Evolutionary conservation across 1,140 invertebrate genomes (phyloP), one percentile per base, ranked within the genome.

Genomic region (Aphis craccivora): DNA sequence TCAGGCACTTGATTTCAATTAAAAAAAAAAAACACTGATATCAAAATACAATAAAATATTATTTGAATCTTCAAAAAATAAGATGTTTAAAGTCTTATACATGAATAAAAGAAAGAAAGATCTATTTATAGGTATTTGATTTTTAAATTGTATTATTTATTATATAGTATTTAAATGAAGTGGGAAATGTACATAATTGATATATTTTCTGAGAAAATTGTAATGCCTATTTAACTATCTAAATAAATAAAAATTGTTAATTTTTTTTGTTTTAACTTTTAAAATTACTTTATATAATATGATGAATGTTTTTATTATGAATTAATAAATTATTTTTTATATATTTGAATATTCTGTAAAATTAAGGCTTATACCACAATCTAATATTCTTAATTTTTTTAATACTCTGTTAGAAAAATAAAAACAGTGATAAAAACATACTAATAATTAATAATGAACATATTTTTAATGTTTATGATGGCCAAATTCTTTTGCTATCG

Each of bases 1-100:
- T 43, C 53, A 90, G 89, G 37, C 37, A 90, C 30, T 90, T 90
- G 55, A 40, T 90, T 90, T 67, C 55, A n/a, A 22, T 45, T 60
- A 60, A 90, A 89, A 89, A 67, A 53, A 87, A 89, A 67, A n/a
- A 18, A 30, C 25, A 43, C 88, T 60, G 53, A 90, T 40, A 18
- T 88, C 43, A 90, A n/a, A 14, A 67, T 88, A 40, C 55, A 67
- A 22, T n/a, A 30, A 67, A 90, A 90, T 67, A 43, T 67, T 30
- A n/a, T 20, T 67, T 90, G 37, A 89, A 37, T 53, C 87, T 45
- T 90, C 37, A 67, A 20, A 90, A 14, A 30, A 60, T 40, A 60
- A 90, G 30, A 30, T 25, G 0, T 22, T 90, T 67, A 43, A 60
- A 20, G 18, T 60, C 43, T 88, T n/a, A 20, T 67, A 18, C 1